Base-by-base conservation (phyloP, 2,113 vertebrate species). In the Lichenostomus cassidix region DNA sequence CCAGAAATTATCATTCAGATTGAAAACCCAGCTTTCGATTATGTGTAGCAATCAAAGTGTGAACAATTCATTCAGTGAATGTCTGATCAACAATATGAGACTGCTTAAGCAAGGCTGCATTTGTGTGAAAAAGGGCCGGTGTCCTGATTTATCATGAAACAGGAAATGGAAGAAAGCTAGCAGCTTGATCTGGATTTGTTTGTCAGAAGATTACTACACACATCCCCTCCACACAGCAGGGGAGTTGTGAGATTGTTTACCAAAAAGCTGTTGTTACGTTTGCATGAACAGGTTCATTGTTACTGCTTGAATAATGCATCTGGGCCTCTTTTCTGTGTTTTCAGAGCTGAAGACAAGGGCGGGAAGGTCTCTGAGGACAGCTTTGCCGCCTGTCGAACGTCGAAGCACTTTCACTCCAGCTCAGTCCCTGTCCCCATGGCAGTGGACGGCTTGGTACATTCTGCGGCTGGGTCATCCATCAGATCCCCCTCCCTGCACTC, bases 401-500 rank as follows among this genome's bases (percentile, higher is more conserved):
- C 98, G n/a, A 98, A 98, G 89, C 98, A 98, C 85, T 98, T 98
- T 77, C 98, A 98, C 56, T 98, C 98, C 49, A 98, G 98, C 97
- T 98, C 98, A 0, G 96, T 98, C 20, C 98, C 98, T 2, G 94
- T 97, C 81, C 98, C 99, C 46, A 92, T 98, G 42, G 98, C 97
- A 7, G 97, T 98, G 97, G 99, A 99, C 1, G 94, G 95, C 94
- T 97, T 98, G 97, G 96, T 98, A 64, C 98, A 98, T 89, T 97
- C 98, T 94, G 97, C 12, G 25, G 90, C 96, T 39, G 98, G 97
- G 60, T 97, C 98, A n/a, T 97, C 98, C 93, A 94, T 98, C 96
- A 99, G 98, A 96, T 97, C 98, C 41, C 97, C 98, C 47, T 98
- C 99, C 73, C 97, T 98, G 95, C 98, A 99, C 94, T 97, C 97